Conservation (phyloP, 2,113 vertebrate species). For the Brachypodius melanocephalos region DNA sequence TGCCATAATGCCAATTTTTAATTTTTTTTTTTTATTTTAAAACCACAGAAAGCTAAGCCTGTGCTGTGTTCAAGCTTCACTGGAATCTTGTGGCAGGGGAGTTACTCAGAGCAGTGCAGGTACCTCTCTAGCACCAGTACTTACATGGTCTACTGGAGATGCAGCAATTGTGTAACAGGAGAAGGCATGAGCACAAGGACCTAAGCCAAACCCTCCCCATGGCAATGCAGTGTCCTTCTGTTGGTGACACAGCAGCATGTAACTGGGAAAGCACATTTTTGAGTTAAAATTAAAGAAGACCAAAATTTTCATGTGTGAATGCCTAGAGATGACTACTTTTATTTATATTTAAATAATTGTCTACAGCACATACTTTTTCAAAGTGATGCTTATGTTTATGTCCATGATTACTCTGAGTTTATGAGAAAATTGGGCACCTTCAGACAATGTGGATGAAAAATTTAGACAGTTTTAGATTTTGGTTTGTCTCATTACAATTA, state of each 20-base stretch:
- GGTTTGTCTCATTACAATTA: neutral
- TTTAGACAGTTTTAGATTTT: neutral
- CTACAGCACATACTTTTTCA: neutral
- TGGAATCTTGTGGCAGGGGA: neutral
- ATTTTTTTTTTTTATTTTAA: no score
- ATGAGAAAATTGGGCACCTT: neutral
- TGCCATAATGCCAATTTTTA: neutral
- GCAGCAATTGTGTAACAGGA: neutral
- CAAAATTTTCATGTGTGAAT: neutral
- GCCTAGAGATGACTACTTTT: neutral
- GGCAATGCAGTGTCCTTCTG: neutral
- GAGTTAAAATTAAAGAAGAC: neutral
- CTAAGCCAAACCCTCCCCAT: neutral
- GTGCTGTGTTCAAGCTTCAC: neutral
- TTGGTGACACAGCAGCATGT: neutral
- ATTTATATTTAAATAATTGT: neutral
- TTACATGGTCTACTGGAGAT: neutral
- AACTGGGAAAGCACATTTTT: neutral
- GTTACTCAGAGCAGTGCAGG: neutral
- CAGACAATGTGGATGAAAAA: neutral
- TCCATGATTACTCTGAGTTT: neutral
- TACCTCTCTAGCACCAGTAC: neutral
- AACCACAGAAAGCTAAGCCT: neutral
- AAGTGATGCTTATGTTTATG: neutral
- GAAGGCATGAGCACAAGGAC: neutral